A percentile compares a stretch with the other conserved stretches of the same genome.
Evolutionary conservation across 2,797 vertebrate genomes (phyloP).

Genomic region (Liparis tanakae): DNA sequence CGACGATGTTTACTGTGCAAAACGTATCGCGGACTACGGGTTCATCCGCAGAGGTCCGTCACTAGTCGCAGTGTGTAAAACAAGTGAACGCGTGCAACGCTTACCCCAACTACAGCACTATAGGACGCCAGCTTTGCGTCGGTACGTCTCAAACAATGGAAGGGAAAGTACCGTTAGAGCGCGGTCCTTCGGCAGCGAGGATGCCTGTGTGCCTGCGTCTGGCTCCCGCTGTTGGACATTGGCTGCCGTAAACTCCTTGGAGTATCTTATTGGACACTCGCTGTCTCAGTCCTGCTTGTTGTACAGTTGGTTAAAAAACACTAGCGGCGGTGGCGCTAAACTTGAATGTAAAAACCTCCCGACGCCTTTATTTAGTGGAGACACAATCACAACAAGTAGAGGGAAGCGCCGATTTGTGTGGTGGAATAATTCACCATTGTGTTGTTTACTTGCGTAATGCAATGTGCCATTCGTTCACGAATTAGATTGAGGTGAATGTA

Average conservation of each 20-base stretch:
- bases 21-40: neutral
- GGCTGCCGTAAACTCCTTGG: conserved; percentile 64
- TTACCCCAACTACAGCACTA: conserved; percentile 51
- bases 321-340: conserved; percentile 56
- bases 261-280: conserved; percentile 66
- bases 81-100: conserved; percentile 10
- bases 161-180: conserved; percentile 40
- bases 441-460: neutral
- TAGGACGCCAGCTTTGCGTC: conserved; percentile 46
- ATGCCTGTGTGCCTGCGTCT: conserved; percentile 48
- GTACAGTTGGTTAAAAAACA: conserved; percentile 48
- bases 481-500: neutral
- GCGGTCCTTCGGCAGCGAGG: conserved; percentile 47
- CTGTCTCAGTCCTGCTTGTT: conserved; percentile 14
- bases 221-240: conserved; percentile 66
- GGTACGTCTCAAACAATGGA: conserved; percentile 72
- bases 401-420: neutral
- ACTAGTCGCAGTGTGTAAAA: neutral
- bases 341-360: conserved; percentile 29
- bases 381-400: too few relatives aligned
- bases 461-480: neutral
- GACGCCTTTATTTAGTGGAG: neutral
- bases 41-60: conserved; percentile 6
- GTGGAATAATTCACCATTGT: neutral
- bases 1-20: neutral